Base-by-base conservation (phyloP, 1,140 invertebrate species). In the Dendroctonus ponderosae region DNA sequence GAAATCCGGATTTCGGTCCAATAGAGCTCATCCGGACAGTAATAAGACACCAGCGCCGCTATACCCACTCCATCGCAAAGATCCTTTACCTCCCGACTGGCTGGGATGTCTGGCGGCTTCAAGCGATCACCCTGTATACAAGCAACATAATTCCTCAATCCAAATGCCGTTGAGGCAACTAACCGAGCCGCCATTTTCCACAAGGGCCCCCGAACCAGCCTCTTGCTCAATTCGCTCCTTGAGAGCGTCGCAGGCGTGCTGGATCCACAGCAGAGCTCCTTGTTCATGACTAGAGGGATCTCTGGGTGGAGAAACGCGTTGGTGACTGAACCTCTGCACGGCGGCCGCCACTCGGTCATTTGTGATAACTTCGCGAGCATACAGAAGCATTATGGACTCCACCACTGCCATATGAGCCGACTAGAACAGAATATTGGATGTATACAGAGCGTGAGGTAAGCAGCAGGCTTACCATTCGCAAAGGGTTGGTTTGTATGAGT, bases 391-490 rank as follows among this genome's bases (percentile, higher is more conserved):
- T 78, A 99, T 85, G 71, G 93, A 92, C 84, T 99, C 96, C 81
- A 98, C 96, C 80, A 99, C 91, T 79, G 92, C 88, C 87, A 98
- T 90, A 82, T 99, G 97, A 71, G 94, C 93, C 79, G 87, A 91
- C 96, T 98, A 79, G 44, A 83, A 81, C 26, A 8, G 26, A 59
- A 56, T 14, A 56, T 8, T 15, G 9, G 6, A 26, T 37, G 14
- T 56, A 9, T 37, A 9, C 9, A 12, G 9, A 12, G 15, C 8
- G 15, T 2, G 11, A 12, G 50, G 11, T 52, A n/a, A 44, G 7
- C 0, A 70, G 62, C 58, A 50, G 41, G 37, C 86, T 86, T 82
- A 96, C 95, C 88, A 97, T 90, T 86, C 92, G 90, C 68, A 98
- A 85, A 72, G 96, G 96, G 78, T 93, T 94, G 67, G 93, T 97